Conservation (phyloP, 2,113 vertebrate species). For the Motacilla alba region DNA sequence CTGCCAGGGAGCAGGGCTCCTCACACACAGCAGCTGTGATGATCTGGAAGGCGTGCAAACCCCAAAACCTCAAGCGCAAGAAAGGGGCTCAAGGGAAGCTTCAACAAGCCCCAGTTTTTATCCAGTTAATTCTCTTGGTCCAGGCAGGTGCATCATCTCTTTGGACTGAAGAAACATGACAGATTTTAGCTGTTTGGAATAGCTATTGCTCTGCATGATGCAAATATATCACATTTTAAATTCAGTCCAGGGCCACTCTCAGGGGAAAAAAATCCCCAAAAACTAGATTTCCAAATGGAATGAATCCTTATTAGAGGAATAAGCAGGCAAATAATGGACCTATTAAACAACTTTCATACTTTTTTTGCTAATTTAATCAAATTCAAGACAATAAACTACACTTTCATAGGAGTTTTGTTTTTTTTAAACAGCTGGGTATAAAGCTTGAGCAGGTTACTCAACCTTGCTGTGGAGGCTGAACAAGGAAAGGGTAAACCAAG, state of each 20-base stretch:
- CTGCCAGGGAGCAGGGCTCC: background rate
- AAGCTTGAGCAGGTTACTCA: background rate
- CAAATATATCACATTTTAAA: background rate
- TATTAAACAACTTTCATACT: background rate
- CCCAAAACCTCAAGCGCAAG: background rate
- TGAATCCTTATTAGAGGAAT: background rate
- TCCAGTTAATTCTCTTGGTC: background rate
- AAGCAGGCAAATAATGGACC: background rate
- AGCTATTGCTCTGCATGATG: background rate
- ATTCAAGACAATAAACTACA: background rate
- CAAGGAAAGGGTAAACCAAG: background rate
- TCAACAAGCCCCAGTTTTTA: background rate
- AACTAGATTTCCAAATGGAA: background rate
- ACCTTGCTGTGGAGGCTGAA: background rate
- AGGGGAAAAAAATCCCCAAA: background rate
- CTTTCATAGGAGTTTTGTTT: background rate
- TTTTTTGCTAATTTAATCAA: background rate
- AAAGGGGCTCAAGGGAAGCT: background rate
- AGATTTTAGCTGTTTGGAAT: background rate
- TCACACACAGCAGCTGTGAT: accelerated
- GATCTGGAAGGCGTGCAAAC: background rate
- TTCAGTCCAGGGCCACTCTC: background rate
- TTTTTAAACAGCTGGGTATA: background rate
- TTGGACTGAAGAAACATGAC: background rate
- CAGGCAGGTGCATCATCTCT: background rate